These are phyloP conservation scores for Tromatobia lineatoria DNA, from an alignment of 2,888 invertebrate genomes.

Conservation along the genomic window DNA sequence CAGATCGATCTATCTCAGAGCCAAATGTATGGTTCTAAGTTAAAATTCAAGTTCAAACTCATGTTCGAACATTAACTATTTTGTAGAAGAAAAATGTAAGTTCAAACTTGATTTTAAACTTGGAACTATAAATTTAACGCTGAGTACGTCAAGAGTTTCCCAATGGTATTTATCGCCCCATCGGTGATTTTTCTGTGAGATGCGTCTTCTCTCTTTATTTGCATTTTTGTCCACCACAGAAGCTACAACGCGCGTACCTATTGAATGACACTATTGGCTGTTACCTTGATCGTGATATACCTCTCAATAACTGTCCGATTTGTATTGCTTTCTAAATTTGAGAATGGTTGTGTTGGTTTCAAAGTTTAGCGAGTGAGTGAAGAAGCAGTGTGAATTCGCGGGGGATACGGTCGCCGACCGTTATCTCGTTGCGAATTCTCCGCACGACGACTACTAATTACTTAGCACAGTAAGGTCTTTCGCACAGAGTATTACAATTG, in stretches of 20 bases:
- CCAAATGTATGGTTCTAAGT: no score
- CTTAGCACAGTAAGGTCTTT: conserved; percentile 37
- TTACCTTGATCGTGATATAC: conserved; percentile 60
- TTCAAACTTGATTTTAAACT: no score
- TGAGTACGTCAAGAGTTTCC: not conserved
- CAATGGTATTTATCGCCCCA: not conserved
- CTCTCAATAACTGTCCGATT: conserved; percentile 51
- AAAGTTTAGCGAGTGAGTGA: conserved; percentile 4
- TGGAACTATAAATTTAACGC: no score
- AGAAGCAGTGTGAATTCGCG: not conserved
- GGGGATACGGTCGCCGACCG: not conserved
- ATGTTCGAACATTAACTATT: no score
- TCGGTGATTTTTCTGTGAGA: not conserved
- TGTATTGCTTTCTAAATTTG: conserved; percentile 61
- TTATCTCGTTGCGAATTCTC: conserved; percentile 1
- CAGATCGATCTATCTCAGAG: no score
- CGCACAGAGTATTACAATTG: conserved; percentile 27
- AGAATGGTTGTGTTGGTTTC: conserved; percentile 56
- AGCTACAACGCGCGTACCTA: conserved; percentile 37
- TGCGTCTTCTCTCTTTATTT: conserved; percentile 11
- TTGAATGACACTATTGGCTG: conserved; percentile 60
- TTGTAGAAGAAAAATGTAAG: no score
- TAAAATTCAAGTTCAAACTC: no score
- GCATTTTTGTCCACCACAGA: conserved; percentile 15
- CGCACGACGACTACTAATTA: conserved; percentile 31